These are phyloP conservation scores for Emydoidea blandingii DNA, from an alignment of 2,797 vertebrate species.

Conservation along the genomic window DNA sequence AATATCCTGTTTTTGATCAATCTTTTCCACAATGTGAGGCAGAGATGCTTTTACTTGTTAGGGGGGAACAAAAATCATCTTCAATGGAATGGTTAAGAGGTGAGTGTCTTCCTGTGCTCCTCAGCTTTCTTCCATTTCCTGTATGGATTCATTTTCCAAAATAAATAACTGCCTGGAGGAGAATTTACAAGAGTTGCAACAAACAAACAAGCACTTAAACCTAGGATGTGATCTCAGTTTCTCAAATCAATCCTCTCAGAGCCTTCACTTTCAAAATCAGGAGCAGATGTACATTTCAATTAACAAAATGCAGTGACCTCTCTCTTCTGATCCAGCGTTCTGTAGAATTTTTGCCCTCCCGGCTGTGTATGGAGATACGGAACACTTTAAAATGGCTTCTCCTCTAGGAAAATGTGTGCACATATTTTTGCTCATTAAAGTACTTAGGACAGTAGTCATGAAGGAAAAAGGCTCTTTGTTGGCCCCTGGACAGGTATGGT, in stretches of 20 bases:
- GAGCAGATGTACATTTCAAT: not conserved
- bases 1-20: slow-evolving; percentile 34
- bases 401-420: not conserved
- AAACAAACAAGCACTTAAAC: not conserved
- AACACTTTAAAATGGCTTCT: not conserved
- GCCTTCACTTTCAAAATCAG: not conserved
- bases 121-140: not conserved
- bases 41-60: slow-evolving; percentile 2
- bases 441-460: not conserved
- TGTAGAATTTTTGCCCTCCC: accelerated
- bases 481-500: not conserved
- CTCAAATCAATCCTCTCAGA: not conserved
- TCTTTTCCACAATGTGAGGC: slow-evolving; percentile 16
- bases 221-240: not conserved
- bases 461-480: too few species aligned
- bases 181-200: not conserved
- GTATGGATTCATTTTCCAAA: not conserved
- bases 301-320: not conserved
- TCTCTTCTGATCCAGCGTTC: not conserved
- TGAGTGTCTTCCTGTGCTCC: not conserved
- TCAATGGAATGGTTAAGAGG: not conserved
- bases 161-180: not conserved
- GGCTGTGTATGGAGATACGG: not conserved
- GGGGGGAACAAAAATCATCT: not conserved
- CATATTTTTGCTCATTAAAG: not conserved